Evolutionary conservation across 92 coral and sea anemone genomes (phyloP).

Genomic region (Palythoa grandis): DNA sequence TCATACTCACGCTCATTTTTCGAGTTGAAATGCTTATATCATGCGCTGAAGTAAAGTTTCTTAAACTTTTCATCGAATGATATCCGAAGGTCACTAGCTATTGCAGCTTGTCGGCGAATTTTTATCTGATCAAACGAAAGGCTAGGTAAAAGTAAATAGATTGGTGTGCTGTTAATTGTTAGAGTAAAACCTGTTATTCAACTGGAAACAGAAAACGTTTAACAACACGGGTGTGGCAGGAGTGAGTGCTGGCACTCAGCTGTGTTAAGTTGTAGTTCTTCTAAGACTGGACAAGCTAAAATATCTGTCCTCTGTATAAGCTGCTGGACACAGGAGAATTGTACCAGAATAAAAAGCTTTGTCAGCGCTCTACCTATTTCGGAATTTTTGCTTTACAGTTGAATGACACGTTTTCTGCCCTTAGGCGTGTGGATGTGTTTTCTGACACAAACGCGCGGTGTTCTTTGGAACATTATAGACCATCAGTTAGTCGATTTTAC

Average conservation of each 20-base stretch:
- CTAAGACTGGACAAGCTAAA: not conserved
- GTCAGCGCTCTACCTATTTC: not conserved
- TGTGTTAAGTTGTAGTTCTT: not conserved
- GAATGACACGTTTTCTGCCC: not conserved
- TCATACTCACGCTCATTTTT: not conserved
- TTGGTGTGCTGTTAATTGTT: not conserved
- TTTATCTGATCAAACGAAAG: not conserved
- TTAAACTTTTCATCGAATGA: not conserved
- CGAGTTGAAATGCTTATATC: not conserved
- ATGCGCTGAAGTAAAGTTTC: not conserved
- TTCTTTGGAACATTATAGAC: not conserved
- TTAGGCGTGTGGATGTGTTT: not conserved
- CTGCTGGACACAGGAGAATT: not conserved
- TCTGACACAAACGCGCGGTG: not conserved
- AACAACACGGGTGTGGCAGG: not conserved
- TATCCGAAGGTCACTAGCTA: not conserved
- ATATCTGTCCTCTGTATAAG: too few relatives aligned
- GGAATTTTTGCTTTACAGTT: not conserved
- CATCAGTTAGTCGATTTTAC: not conserved
- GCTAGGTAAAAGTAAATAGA: not conserved
- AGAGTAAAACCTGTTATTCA: not conserved
- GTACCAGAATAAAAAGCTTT: not conserved
- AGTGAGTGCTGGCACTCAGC: not conserved
- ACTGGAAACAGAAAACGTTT: not conserved
- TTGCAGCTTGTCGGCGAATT: not conserved